Evolutionary conservation across 2,113 vertebrate genomes (phyloP).

Genomic region (Rhadina sibilatrix): DNA sequence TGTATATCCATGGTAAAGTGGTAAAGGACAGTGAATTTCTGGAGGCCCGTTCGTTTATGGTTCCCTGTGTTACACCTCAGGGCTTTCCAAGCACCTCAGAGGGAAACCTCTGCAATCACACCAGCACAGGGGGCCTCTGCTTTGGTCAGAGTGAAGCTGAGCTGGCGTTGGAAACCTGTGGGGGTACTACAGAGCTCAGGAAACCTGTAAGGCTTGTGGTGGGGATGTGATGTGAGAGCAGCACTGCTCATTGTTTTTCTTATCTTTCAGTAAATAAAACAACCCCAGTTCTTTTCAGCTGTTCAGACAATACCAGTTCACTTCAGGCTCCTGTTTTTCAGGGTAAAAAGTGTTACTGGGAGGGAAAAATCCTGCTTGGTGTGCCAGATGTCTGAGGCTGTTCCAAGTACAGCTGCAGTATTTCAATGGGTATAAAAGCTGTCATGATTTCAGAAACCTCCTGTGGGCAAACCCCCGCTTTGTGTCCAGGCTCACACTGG

Average conservation of each 20-base stretch:
- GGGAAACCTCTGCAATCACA: neutral
- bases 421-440: neutral
- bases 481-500: accelerated
- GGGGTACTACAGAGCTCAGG: neutral
- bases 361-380: neutral
- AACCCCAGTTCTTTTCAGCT: neutral
- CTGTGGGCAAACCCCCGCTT: neutral
- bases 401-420: neutral
- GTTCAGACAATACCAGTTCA: neutral
- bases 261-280: neutral
- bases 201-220: no score
- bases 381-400: neutral
- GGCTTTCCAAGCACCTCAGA: neutral
- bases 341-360: neutral
- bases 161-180: accelerated
- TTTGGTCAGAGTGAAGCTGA: neutral
- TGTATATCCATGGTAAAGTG: neutral
- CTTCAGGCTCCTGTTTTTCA: neutral
- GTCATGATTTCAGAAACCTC: no score
- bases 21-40: neutral
- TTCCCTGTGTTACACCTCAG: neutral
- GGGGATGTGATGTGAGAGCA: neutral
- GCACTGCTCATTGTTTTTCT: neutral
- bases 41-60: accelerated
- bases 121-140: neutral